Percentiles rank a stretch among this genome's conserved stretches.
Conservation (phyloP, 37 sponge, comb jelly and placozoan species). For the Tethya wilhelma region DNA sequence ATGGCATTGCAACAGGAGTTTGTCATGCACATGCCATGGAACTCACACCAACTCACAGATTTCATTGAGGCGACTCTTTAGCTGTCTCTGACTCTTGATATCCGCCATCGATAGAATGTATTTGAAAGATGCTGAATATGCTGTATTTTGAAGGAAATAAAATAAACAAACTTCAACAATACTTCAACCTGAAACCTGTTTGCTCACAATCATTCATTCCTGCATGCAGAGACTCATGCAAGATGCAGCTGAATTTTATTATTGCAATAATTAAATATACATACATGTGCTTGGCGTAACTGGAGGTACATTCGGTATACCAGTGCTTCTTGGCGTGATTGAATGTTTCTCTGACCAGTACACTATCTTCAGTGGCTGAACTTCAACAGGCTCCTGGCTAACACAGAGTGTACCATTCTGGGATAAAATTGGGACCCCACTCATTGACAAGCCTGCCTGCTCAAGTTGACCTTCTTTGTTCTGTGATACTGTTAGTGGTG, state of each 20-base stretch:
- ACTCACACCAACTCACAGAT: conserved; percentile 39
- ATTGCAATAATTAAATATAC: background rate
- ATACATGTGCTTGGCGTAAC: conserved; percentile 29
- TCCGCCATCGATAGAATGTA: background rate
- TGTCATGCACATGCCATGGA: too few relatives aligned
- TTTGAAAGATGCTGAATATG: background rate
- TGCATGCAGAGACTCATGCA: too few relatives aligned
- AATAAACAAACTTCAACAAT: background rate
- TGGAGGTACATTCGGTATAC: conserved; percentile 51
- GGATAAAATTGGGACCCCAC: background rate
- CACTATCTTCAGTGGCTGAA: too few relatives aligned
- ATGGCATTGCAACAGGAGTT: too few relatives aligned
- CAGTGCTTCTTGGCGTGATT: conserved; percentile 11
- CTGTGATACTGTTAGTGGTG: too few relatives aligned
- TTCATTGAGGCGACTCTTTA: conserved; percentile 28
- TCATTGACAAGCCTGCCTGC: background rate
- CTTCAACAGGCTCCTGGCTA: background rate
- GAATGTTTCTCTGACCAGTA: conserved; percentile 58
- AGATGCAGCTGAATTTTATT: background rate
- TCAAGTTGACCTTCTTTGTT: too few relatives aligned
- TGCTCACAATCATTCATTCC: background rate
- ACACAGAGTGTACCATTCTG: too few relatives aligned
- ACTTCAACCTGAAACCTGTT: background rate
- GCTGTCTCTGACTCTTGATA: conserved; percentile 44
- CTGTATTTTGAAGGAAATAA: background rate